These are phyloP conservation scores for Xiphophorus hellerii DNA, from an alignment of 2,113 vertebrate genomes.

Conservation along the genomic window DNA sequence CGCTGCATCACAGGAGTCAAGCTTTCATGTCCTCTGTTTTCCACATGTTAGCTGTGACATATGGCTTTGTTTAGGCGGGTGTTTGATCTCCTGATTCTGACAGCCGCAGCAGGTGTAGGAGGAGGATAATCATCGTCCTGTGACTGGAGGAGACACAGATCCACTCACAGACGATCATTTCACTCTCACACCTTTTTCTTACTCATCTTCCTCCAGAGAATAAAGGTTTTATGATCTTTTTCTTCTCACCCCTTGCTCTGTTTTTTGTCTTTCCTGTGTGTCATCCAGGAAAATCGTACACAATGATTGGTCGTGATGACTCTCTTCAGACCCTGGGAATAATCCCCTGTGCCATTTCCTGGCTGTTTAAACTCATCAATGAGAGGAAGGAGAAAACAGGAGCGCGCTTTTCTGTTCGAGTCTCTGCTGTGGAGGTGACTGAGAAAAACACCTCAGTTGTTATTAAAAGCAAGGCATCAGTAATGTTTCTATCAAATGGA, in stretches of 20 bases:
- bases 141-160: conserved; percentile 27
- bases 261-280: conserved; percentile 22
- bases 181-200: conserved; percentile 26
- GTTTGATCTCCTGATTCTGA: conserved; percentile 67
- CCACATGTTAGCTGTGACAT: conserved; percentile 44
- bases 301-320: conserved; percentile 96
- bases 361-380: conserved; percentile 97
- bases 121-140: conserved; percentile 26
- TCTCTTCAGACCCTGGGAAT: conserved; percentile 96
- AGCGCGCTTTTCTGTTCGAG: conserved; percentile 95
- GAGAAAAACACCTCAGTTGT: conserved; percentile 12
- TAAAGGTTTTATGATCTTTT: conserved; percentile 24
- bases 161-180: conserved; percentile 11
- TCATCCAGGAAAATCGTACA: conserved; percentile 92
- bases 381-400: conserved; percentile 97
- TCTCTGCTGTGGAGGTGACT: conserved; percentile 95
- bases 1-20: conserved; percentile 39
- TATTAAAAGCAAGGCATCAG: background rate
- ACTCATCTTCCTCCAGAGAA: background rate
- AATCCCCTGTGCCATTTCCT: conserved; percentile 98
- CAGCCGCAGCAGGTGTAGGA: conserved; percentile 50
- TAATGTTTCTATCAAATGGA: background rate
- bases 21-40: conserved; percentile 55
- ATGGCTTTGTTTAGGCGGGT: conserved; percentile 63
- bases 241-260: background rate